These are phyloP conservation scores for Mustelus asterias DNA, from an alignment of 2,113 vertebrate species.

Conservation along the genomic window DNA sequence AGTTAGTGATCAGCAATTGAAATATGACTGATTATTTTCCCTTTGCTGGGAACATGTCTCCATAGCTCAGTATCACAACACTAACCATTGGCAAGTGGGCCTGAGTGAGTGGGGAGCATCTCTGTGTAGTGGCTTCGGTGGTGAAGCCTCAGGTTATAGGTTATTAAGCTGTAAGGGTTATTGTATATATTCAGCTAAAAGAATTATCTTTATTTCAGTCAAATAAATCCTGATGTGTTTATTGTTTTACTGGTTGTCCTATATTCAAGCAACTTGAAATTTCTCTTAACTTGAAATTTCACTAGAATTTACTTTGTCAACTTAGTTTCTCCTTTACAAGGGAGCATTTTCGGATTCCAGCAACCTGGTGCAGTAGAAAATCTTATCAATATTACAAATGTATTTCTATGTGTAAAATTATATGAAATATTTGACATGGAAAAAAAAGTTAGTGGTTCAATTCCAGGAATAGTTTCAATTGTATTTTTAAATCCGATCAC, in stretches of 20 bases:
- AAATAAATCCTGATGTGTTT: background rate
- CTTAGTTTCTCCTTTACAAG: background rate
- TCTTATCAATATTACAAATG: background rate
- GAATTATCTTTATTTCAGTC: background rate
- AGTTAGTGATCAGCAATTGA: background rate
- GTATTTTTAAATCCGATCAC: background rate
- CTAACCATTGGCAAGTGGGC: background rate
- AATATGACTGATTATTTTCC: background rate
- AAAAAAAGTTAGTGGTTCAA: background rate
- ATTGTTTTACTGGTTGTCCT: background rate
- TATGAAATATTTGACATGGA: background rate
- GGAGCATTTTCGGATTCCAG: background rate
- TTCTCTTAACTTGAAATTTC: background rate
- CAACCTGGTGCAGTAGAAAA: background rate
- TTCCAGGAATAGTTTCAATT: background rate
- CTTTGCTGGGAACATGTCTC: background rate
- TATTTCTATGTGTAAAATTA: background rate
- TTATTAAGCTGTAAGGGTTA: background rate
- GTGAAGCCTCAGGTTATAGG: background rate
- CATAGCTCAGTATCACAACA: background rate
- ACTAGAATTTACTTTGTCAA: background rate
- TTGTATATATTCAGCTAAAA: background rate
- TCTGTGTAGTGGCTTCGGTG: background rate
- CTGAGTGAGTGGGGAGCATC: background rate
- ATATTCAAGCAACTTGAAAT: background rate